These are phyloP conservation scores for Molossus alvarezi DNA, from an alignment of 2,797 vertebrate genomes.

Conservation along the genomic window DNA sequence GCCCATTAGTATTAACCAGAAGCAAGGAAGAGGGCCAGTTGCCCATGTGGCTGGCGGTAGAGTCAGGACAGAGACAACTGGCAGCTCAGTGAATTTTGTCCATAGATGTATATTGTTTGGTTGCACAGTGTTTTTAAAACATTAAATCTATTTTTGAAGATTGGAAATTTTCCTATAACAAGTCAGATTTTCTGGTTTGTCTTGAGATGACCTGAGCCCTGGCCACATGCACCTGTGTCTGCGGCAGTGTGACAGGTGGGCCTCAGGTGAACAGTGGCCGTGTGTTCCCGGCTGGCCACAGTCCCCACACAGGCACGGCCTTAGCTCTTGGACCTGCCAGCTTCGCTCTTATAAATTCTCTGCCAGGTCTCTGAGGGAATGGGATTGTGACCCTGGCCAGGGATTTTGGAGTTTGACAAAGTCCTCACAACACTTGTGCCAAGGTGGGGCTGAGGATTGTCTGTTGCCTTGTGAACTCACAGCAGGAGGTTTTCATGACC, in stretches of 20 bases:
- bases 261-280: neutral
- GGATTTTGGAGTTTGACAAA: neutral
- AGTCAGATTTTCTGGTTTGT: neutral
- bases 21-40: neutral
- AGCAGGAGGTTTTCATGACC: neutral
- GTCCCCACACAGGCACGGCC: neutral
- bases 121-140: constrained; percentile 20
- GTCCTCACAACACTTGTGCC: neutral
- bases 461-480: constrained; percentile 47
- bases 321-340: neutral
- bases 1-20: neutral
- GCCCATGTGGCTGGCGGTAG: neutral
- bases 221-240: neutral
- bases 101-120: neutral
- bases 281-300: neutral
- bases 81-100: neutral
- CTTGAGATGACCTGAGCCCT: neutral
- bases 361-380: neutral
- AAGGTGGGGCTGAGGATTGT: neutral
- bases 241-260: neutral
- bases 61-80: neutral
- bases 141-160: constrained; percentile 27
- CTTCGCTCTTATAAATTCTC: neutral
- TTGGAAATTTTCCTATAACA: neutral
- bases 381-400: neutral